These are phyloP conservation scores for Notothenia rossii DNA, from an alignment of 2,113 vertebrate genomes.

Conservation along the genomic window DNA sequence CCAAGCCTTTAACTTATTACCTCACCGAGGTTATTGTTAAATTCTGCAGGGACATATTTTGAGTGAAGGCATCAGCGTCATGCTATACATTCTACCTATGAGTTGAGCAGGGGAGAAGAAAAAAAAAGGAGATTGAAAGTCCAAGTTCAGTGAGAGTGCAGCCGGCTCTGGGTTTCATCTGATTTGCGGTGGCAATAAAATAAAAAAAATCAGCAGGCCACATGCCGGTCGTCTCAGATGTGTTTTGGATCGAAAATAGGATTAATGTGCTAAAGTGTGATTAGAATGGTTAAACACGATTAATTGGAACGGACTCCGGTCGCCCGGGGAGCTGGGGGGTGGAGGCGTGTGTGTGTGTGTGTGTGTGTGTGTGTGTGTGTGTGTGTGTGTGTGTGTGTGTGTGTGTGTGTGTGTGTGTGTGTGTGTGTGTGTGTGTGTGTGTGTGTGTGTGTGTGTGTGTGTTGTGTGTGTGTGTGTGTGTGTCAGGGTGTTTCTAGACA, in stretches of 20 bases:
- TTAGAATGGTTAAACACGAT: slow-evolving; percentile 99
- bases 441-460: slow-evolving; percentile 1
- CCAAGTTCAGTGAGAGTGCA: slow-evolving; percentile 98
- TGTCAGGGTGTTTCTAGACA: slow-evolving; percentile 86
- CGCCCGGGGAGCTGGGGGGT: slow-evolving; percentile 86
- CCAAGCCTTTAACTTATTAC: slow-evolving; percentile 87
- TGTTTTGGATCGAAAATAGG: slow-evolving; percentile 99
- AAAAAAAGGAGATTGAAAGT: slow-evolving; percentile 80
- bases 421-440: slow-evolving; percentile 27
- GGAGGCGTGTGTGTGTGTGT: background rate
- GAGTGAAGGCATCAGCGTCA: slow-evolving; percentile 91
- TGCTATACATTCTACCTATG: slow-evolving; percentile 89
- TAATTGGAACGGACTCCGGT: slow-evolving; percentile 95
- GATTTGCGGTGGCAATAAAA: slow-evolving; percentile 96
- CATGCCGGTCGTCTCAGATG: slow-evolving; percentile 91
- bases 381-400: background rate
- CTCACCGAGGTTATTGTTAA: slow-evolving; percentile 89
- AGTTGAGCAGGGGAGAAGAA: slow-evolving; percentile 54
- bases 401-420: slow-evolving; percentile 2
- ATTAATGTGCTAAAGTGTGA: slow-evolving; percentile 99
- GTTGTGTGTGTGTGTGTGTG: slow-evolving; percentile 37
- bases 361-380: too few species aligned
- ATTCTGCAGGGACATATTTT: slow-evolving; percentile 80
- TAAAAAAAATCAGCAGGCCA: slow-evolving; percentile 76
- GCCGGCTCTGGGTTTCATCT: slow-evolving; percentile 93